Percentiles rank a stretch among this genome's conserved stretches.
These are phyloP conservation scores for Poeciliopsis turneri DNA, from an alignment of 2,797 vertebrate species.

Conservation along the genomic window DNA sequence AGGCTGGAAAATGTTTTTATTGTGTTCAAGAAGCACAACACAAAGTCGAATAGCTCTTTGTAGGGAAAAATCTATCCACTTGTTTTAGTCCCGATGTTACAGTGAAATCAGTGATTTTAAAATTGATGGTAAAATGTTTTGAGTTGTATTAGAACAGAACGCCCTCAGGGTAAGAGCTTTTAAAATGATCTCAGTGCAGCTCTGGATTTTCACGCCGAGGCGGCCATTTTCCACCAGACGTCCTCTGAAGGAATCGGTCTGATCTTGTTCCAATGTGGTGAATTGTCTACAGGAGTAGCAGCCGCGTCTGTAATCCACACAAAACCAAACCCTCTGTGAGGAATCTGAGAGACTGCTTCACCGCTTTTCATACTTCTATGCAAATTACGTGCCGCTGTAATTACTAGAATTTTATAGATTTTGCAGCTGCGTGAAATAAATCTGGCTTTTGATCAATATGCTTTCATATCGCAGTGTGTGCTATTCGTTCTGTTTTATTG, in stretches of 20 bases:
- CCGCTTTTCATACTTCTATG: slow-evolving; percentile 24
- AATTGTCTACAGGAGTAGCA: not conserved
- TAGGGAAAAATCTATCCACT: not conserved
- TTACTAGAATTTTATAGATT: not conserved
- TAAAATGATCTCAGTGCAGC: not conserved
- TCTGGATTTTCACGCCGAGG: not conserved
- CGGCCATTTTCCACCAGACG: not conserved
- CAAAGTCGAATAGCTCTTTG: not conserved
- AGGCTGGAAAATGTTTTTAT: not conserved
- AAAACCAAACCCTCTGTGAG: slow-evolving; percentile 20
- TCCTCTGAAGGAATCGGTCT: not conserved
- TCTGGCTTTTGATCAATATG: not conserved
- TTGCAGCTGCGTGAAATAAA: not conserved
- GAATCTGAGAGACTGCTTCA: slow-evolving; percentile 23
- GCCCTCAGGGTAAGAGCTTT: not conserved
- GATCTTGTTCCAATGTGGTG: not conserved
- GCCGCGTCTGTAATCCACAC: slow-evolving; percentile 1
- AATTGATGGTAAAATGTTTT: not conserved
- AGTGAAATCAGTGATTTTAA: not conserved
- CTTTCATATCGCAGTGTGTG: not conserved
- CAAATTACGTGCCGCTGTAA: slow-evolving; percentile 13
- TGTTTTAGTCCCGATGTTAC: not conserved
- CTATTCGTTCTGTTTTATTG: slow-evolving; percentile 5
- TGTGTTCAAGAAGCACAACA: not conserved
- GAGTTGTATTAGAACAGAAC: not conserved